phyloP scores from a whole-genome alignment of 2,113 vertebrate genomes.

The Melanerpes formicivorus region DNA sequence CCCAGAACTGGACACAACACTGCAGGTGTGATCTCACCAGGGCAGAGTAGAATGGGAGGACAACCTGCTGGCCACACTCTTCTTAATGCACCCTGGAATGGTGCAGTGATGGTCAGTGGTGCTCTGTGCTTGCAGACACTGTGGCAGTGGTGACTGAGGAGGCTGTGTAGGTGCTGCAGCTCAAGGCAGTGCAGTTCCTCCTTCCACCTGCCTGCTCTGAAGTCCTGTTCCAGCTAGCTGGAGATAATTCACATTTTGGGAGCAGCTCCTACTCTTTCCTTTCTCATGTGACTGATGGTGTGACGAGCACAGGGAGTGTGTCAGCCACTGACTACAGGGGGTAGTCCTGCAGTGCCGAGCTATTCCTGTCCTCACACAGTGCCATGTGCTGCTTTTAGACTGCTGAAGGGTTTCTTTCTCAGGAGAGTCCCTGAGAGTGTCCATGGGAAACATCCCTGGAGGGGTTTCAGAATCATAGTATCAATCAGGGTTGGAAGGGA shows the following conservation, averaged over 20 bases:
- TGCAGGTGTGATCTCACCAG: too few relatives aligned
- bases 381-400: not conserved
- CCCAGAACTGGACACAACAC: too few relatives aligned
- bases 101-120: not conserved
- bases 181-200: not conserved
- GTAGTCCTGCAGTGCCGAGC: not conserved
- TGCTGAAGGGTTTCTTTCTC: not conserved
- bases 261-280: not conserved
- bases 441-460: fast-evolving
- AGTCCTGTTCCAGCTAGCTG: not conserved
- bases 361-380: not conserved
- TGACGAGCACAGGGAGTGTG: fast-evolving
- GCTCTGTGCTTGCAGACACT: not conserved
- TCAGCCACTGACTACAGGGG: not conserved
- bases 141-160: not conserved
- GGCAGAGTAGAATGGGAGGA: too few relatives aligned
- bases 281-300: not conserved
- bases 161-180: not conserved
- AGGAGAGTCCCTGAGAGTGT: not conserved
- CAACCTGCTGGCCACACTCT: too few relatives aligned
- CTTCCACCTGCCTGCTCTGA: not conserved
- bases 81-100: not conserved
- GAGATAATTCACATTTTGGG: not conserved
- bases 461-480: too few relatives aligned
- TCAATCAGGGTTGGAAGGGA: too few relatives aligned